Base-by-base conservation (phyloP, 2,888 invertebrate genomes). In the Scaptomyza reducta region DNA sequence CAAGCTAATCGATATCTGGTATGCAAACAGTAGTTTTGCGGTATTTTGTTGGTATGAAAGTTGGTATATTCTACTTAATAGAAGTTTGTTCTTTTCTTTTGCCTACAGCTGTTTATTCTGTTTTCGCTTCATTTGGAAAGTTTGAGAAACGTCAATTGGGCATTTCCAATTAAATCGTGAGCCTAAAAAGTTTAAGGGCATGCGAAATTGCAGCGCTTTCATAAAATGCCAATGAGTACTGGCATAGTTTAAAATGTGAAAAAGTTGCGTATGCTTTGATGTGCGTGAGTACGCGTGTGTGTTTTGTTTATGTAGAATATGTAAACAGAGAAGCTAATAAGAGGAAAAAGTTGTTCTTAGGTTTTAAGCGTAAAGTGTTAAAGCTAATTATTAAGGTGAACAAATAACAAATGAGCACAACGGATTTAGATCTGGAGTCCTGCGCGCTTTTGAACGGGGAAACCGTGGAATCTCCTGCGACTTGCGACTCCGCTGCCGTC, bases 371-470 rank as follows among this genome's bases (percentile, higher is more conserved):
- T 10, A 56, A 59, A 57, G 51, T 64, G 64, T 14, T 41, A 29
- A 47, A 33, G 40, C 42, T 42, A 61, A 60, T 56, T 61, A 60
- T 58, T 40, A 22, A 33, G 53, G 31, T 44, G 25, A 63, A 41
- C 18, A 62, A 44, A 47, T 64, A 71, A 49, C 84, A 73, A 78
- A 77, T 74, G 78, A 78, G 61, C 65, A 72, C 74, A 70, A 56
- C 62, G 31, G 72, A 74, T 41, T 42, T 77, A 58, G 70, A 74
- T 40, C 31, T 75, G 61, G 89, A 89, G 73, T 76, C 88, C 25
- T 81, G 85, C 70, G 81, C 90, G 70, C 79, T 90, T 57, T 72
- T 89, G 57, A 68, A 79, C 72, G 82, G 78, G 66, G 79, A 77
- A 56, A 63, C 77, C 40, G 79, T 77, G 57, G 79, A 77, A 44